Evolutionary conservation across 2,797 vertebrate genomes (phyloP).

Genomic region (Rousettus madagascariensis): DNA sequence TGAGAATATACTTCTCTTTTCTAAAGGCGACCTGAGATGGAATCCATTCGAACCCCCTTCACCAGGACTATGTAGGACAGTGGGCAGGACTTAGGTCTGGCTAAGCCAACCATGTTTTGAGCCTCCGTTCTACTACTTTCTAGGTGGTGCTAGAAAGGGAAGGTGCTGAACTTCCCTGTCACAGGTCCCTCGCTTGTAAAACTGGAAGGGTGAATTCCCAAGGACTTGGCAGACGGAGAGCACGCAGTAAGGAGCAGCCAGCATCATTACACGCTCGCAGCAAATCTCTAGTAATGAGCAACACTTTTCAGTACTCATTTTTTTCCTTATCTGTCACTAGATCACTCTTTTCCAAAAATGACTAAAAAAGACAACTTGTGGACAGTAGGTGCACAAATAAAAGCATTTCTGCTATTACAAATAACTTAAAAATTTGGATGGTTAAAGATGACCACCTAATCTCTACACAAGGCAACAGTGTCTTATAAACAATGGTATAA

Average conservation of each 20-base stretch:
- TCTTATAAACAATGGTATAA: not conserved
- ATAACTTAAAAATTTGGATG: not conserved
- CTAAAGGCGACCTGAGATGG: not conserved
- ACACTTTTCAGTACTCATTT: not conserved
- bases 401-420: not conserved
- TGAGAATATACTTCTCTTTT: not conserved
- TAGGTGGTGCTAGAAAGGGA: too few species aligned
- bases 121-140: not conserved
- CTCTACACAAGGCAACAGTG: not conserved
- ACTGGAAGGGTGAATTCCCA: not conserved
- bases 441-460: not conserved
- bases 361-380: not conserved
- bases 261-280: not conserved
- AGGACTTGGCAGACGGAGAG: not conserved
- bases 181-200: not conserved
- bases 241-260: not conserved
- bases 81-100: not conserved
- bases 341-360: not conserved
- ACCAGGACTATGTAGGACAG: not conserved
- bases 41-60: not conserved
- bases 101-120: not conserved
- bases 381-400: not conserved
- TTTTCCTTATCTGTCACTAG: not conserved
- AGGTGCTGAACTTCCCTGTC: not conserved
- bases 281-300: not conserved